Evolutionary conservation across 2,113 vertebrate species (phyloP), one percentile per base, ranked within the genome.

Genomic region (Mustela lutreola): DNA sequence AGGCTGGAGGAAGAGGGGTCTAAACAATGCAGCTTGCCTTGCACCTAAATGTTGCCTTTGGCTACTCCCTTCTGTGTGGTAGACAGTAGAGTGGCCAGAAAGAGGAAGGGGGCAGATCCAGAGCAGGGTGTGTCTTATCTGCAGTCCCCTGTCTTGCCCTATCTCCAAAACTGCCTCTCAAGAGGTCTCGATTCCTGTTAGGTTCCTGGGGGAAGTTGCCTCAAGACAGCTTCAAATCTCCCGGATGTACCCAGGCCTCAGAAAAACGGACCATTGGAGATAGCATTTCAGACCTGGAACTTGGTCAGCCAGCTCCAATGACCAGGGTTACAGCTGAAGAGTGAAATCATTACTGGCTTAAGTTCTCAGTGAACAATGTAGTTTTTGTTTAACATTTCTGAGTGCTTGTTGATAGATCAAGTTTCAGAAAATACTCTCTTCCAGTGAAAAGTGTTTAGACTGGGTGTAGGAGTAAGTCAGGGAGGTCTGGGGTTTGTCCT

Each of bases 361-460:
- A 65, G 63, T 85, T 67, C 56, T 93, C 33, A n/a, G 36, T 56
- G 84, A 90, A 95, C 96, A 93, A 16, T 91, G 56, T 19, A 87
- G 45, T 65, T 67, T 85, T 93, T 93, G 63, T 85, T 70, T 48
- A 85, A 73, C 85, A 67, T 86, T 86, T 91, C 85, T 95, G 80
- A 91, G 11, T 21, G 26, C 65, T 58, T 86, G 28, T 16, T 76
- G 60, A 78, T 48, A 56, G 50, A 42, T 91, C 82, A 87, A 75
- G 53, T 91, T 91, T 24, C 58, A 82, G 33, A 89, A 76, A 81
- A 76, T 33, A 42, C 42, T 63, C 75, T 50, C 22, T 76, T 91
- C 56, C 50, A 70, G 31, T 87, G 42, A 82, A 96, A 95, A 94
- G 39, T 19, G 33, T 18, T 76, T 22, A 62, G 36, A 71, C 82